Evolutionary conservation across 2,888 invertebrate species (phyloP), one percentile per base, ranked within the genome.

Genomic region (Andrena hattorfiana): DNA sequence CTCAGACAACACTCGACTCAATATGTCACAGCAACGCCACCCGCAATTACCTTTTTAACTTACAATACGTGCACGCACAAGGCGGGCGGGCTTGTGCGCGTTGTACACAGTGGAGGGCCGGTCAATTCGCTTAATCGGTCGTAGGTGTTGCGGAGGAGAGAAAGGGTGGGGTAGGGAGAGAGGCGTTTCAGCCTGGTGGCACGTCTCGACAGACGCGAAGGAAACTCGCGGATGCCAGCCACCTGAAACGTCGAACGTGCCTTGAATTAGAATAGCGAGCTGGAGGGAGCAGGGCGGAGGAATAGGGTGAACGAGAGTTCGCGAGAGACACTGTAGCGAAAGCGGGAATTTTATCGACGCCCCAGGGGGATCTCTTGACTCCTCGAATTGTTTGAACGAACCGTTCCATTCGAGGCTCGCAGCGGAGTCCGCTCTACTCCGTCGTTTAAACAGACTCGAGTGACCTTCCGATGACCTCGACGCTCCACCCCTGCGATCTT

Each of bases 1-100:
- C 92, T 92, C 92, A 92, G 92, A 89, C 92, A 89, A 90, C 91
- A 92, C 92, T 91, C 89, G 88, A 87, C 89, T 88, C 88, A 87
- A 86, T 91, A 87, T 88, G 83, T 87, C 85, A 85, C 85, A 87
- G 82, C 84, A 87, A 89, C 85, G 85, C 87, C 86, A 89, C 88
- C 86, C 78, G 86, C 91, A 91, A 91, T 91, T 91, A 91, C 88
- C 91, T 90, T 87, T 91, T 90, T 90, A 90, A 87, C 89, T 87
- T 81, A 85, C 87, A 87, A 90, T 90, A 87, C 81, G 83, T 85
- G 56, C 1, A 13, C 26, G 16, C 5, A 16, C 4, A 5, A 42
- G 42, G 13, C 16, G 4, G 3, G 13, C 16, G 4, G 13, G 42
- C 42, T 5, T 42, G 42, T 42, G 42, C 4, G 16, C 42, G 42